A percentile compares a stretch with the other conserved stretches of the same genome.
Evolutionary conservation across 2,113 vertebrate species (phyloP).

Genomic region (Pterocles gutturalis): DNA sequence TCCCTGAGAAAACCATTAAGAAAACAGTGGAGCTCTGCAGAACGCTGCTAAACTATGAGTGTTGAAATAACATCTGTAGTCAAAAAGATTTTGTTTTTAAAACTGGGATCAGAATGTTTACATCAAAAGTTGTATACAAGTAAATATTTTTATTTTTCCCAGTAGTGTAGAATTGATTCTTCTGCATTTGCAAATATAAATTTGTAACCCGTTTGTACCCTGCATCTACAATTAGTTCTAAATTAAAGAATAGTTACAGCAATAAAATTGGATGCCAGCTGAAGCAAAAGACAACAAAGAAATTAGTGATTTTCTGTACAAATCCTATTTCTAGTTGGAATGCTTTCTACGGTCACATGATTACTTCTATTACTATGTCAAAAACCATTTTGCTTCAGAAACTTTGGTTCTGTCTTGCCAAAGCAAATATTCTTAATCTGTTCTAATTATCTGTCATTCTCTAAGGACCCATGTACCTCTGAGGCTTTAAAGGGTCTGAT

Average conservation of each 20-base stretch:
- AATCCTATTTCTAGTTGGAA: background rate
- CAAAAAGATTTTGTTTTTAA: background rate
- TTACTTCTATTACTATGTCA: background rate
- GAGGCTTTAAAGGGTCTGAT: background rate
- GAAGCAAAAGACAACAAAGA: background rate
- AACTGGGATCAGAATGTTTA: background rate
- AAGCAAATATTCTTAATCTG: constrained; percentile 15
- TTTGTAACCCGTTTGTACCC: background rate
- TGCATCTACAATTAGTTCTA: background rate
- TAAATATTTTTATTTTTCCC: background rate
- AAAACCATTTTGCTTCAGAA: background rate
- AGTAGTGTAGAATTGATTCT: background rate
- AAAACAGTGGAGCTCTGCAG: background rate
- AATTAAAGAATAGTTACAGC: background rate
- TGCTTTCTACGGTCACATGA: background rate
- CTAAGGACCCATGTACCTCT: background rate
- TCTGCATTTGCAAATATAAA: background rate
- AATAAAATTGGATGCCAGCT: background rate
- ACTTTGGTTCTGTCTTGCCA: constrained; percentile 1
- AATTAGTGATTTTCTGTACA: background rate
- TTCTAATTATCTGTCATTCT: constrained; percentile 22
- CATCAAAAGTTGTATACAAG: background rate
- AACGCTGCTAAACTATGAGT: background rate
- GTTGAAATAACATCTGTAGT: background rate
- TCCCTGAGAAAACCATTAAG: background rate